A percentile compares a stretch with the other conserved stretches of the same genome.
Evolutionary conservation across 2,113 vertebrate species (phyloP).

Genomic region (Larimichthys polyactis): DNA sequence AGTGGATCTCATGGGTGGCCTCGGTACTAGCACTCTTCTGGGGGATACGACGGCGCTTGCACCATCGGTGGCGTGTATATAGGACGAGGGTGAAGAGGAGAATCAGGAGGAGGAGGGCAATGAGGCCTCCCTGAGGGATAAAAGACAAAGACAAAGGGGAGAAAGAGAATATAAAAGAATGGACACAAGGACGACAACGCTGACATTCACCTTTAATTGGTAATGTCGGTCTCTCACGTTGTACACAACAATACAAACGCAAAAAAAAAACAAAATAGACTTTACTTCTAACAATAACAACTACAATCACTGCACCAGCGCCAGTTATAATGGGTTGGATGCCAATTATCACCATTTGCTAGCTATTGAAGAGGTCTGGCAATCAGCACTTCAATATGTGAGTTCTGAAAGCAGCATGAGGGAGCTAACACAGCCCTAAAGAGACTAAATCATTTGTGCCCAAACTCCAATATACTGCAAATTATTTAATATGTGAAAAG

Average conservation of each 20-base stretch:
- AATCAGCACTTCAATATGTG: conserved; percentile 42
- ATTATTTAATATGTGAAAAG: neutral
- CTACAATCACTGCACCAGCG: conserved; percentile 32
- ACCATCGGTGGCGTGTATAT: conserved; percentile 95
- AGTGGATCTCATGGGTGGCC: conserved; percentile 98
- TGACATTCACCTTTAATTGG: conserved; percentile 3
- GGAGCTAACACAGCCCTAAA: conserved; percentile 6
- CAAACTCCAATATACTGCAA: neutral
- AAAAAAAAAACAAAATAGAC: conserved; percentile 9
- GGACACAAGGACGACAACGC: neutral
- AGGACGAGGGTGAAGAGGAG: conserved; percentile 95
- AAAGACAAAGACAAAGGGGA: conserved; percentile 3
- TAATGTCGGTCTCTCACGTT: conserved; percentile 6
- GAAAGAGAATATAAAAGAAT: neutral
- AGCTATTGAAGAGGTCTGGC: conserved; percentile 37
- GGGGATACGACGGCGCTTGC: conserved; percentile 91
- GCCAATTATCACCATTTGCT: conserved; percentile 48
- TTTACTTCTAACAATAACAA: conserved; percentile 35
- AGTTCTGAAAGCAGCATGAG: conserved; percentile 25
- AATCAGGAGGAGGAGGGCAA: conserved; percentile 93
- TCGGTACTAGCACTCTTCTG: conserved; percentile 98
- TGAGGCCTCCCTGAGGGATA: conserved; percentile 91
- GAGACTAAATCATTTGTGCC: neutral
- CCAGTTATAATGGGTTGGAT: conserved; percentile 42
- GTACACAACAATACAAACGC: neutral